phyloP scores from a whole-genome alignment of 1,140 invertebrate species.

The Ceratina calcarata region DNA sequence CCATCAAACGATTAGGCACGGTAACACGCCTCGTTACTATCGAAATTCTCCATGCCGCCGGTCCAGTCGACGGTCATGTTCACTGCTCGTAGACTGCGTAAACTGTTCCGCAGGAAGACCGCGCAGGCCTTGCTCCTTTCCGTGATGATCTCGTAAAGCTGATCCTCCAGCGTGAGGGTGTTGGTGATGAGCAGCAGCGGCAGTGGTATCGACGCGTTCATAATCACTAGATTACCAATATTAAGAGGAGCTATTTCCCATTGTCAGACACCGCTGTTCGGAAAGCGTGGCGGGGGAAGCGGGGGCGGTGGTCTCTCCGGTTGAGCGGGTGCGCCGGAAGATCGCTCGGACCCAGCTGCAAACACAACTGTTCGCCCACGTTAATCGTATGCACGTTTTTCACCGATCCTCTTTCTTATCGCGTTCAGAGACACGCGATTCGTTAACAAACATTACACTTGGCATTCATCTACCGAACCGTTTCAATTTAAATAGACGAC shows the following conservation, averaged over 20 bases:
- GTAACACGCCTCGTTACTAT: constrained; percentile 32
- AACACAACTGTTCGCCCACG: constrained; percentile 75
- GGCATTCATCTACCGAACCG: constrained; percentile 42
- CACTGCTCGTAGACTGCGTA: constrained; percentile 55
- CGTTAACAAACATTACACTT: constrained; percentile 25
- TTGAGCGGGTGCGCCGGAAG: constrained; percentile 82
- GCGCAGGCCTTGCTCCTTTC: constrained; percentile 82
- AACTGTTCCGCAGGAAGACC: constrained; percentile 80
- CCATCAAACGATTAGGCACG: too few species aligned
- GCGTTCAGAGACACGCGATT: too few species aligned
- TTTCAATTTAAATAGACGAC: constrained; percentile 34
- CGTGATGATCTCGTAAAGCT: constrained; percentile 80
- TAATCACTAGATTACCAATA: constrained; percentile 78
- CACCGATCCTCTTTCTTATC: too few species aligned
- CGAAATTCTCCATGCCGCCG: constrained; percentile 41
- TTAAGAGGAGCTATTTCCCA: constrained; percentile 82
- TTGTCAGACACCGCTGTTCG: constrained; percentile 86
- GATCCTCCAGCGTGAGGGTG: constrained; percentile 79
- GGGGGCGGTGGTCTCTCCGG: constrained; percentile 83
- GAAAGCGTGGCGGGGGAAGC: constrained; percentile 85
- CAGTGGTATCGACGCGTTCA: constrained; percentile 76
- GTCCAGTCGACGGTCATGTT: constrained; percentile 53
- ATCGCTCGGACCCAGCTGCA: constrained; percentile 85
- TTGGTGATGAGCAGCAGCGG: constrained; percentile 68
- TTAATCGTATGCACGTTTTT: constrained; percentile 53